Base-by-base conservation (phyloP, 1,140 invertebrate species). In the Drusus annulatus region DNA sequence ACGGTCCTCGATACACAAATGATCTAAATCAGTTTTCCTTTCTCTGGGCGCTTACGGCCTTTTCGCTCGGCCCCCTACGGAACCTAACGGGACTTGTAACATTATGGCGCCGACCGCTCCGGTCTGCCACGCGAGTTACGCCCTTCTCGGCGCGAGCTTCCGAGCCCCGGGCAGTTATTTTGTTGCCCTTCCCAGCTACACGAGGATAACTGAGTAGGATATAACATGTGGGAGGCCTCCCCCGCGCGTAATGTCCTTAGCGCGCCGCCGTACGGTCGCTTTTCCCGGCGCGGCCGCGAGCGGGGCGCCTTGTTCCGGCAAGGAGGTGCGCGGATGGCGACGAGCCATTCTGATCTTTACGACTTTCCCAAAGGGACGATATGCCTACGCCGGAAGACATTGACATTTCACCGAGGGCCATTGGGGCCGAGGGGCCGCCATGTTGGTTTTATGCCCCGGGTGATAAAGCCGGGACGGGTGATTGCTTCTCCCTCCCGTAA, bases 391-490 rank as follows among this genome's bases (percentile, higher is more conserved):
- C 81, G 81, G 81, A 83, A 83, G 81, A 83, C 81, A 79, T 80
- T 80, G 81, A 83, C 81, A 83, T 83, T 83, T 83, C 78, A 83
- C 79, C 79, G 81, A 83, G 81, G 81, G 79, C 81, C 78, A 83
- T 80, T 63, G 81, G 36, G 80, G 80, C 63, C 80, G 50, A 77
- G 79, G 81, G 74, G 81, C 36, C 81, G 81, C 81, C 81, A 80
- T 83, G 71, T 80, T 83, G 73, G 81, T 80, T 82, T 79, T 79
- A 79, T 80, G 77, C 73, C 60, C 71, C 71, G 54, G 58, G 81
- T 78, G 81, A 82, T 82, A 82, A 82, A 80, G 60, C 81, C 78
- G 68, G 81, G 78, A 71, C 63, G 78, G 79, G 77, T 80, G 81
- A 80, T 80, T 79, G 81, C 79, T 65, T 56, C 76, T 71, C 78